Base-by-base conservation (phyloP, 2,113 vertebrate genomes). In the Marmota monax region DNA sequence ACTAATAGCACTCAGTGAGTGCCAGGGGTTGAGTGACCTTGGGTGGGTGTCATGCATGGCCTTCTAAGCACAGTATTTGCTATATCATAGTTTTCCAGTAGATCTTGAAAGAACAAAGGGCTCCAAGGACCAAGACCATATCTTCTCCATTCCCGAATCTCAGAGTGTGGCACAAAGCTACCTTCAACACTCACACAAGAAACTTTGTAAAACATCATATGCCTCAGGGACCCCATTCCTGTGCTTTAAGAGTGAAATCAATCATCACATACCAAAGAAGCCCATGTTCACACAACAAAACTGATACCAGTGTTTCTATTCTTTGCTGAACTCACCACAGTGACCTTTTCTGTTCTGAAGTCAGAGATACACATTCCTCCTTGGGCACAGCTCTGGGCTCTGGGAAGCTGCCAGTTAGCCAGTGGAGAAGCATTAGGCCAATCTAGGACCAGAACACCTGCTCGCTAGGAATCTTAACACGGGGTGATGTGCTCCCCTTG, bases 1-100 rank as follows among this genome's bases (percentile, higher is more conserved):
- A 0, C 1, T 45, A 29, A 74, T 2, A 48, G 29, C 56, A 32
- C 34, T 25, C 48, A 20, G 2, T 27, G n/a, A 18, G 17, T 4
- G 4, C 7, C 51, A 5, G 32, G 61, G 27, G 34, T n/a, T 58
- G 4, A 45, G 12, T 20, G 9, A 9, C 5, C 3, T 1, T n/a
- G 25, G 22, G 0, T 23, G 9, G 2, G 23, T 51, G 14, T 74
- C 61, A 34, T 48, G 34, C 51, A 23, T 2, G 42, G 5, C 17
- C 48, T 90, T 90, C n/a, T 56, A 37, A 78, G 37, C 25, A 8
- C 20, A 2, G 29, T 25, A 37, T 42, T 51, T 53, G 34, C 17
- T 32, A 6, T 22, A 12, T 6, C 42, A 23, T 9, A 69, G 17
- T 5, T 34, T 0, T 37, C 77, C 39, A 63, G 22, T 42, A 83